Conservation (phyloP, 2,797 vertebrate genomes). For the Sebastes aleutianus region DNA sequence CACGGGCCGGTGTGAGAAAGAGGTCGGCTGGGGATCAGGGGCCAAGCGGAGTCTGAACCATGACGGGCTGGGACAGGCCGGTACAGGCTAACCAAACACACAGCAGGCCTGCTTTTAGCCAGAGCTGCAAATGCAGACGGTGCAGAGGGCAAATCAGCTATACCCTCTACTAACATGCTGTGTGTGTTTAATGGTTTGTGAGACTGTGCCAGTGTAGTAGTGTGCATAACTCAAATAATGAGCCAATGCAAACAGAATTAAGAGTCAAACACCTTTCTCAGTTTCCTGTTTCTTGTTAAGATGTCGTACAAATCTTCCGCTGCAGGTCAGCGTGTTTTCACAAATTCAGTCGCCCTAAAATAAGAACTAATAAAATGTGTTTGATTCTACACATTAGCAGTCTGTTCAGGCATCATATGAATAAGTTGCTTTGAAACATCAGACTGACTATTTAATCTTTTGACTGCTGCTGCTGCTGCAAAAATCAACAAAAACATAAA, state of each 20-base stretch:
- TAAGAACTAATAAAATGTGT: not conserved
- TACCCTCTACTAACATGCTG: slow-evolving; percentile 27
- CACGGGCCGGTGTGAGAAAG: slow-evolving; percentile 69
- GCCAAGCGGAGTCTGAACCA: slow-evolving; percentile 59
- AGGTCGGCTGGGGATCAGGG: slow-evolving; percentile 73
- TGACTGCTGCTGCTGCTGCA: not conserved
- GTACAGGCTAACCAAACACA: slow-evolving; percentile 25
- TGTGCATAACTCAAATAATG: slow-evolving; percentile 34
- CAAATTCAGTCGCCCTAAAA: slow-evolving; percentile 3
- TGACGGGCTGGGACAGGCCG: slow-evolving; percentile 6
- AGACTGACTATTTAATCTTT: not conserved
- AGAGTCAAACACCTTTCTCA: slow-evolving; percentile 34
- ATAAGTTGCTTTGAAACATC: not conserved
- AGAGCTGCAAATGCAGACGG: slow-evolving; percentile 2
- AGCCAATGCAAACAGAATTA: slow-evolving; percentile 63
- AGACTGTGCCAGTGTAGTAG: slow-evolving; percentile 6
- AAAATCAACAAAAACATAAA: not conserved
- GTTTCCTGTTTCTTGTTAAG: slow-evolving; percentile 40
- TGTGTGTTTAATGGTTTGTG: slow-evolving; percentile 28
- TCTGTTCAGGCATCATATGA: slow-evolving; percentile 1
- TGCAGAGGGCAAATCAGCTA: slow-evolving; percentile 30
- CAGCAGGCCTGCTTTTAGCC: not conserved
- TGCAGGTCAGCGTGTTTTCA: slow-evolving; percentile 17
- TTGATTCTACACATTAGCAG: slow-evolving; percentile 2
- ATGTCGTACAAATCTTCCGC: not conserved